Conservation (phyloP, 2,797 vertebrate species). For the Halcyon badia region DNA sequence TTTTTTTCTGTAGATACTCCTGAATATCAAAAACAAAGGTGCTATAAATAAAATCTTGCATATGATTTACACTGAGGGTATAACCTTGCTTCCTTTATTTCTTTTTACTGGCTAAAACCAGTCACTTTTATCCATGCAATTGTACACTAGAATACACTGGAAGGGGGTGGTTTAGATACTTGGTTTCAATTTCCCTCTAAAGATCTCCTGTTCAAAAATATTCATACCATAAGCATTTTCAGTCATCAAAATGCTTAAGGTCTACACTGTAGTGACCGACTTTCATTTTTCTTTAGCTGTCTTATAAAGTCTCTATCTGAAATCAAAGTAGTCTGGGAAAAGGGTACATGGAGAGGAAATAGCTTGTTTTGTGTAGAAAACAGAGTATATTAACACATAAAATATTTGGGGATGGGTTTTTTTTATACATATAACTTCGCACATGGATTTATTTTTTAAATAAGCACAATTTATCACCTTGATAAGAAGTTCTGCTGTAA, state of each 20-base stretch:
- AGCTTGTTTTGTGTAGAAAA: background rate
- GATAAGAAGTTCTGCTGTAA: background rate
- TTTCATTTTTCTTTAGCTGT: background rate
- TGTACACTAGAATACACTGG: background rate
- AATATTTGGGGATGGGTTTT: background rate
- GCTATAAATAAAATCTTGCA: background rate
- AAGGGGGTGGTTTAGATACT: accelerated
- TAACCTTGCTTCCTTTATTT: background rate
- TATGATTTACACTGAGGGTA: background rate
- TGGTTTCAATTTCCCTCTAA: background rate
- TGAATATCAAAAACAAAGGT: background rate
- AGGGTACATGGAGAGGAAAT: background rate
- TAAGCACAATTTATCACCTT: background rate
- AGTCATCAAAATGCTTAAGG: background rate
- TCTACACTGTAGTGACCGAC: background rate
- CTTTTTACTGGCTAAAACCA: accelerated
- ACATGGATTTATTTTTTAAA: background rate
- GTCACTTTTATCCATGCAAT: background rate
- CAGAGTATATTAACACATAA: background rate
- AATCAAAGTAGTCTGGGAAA: background rate
- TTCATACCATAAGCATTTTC: background rate
- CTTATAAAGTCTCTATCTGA: background rate
- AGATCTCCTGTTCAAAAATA: background rate
- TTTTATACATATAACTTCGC: background rate
- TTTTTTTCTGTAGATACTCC: background rate